A percentile compares a stretch with the other conserved stretches of the same genome.
phyloP scores from a whole-genome alignment of 2,113 vertebrate species.

The Lophius piscatorius region DNA sequence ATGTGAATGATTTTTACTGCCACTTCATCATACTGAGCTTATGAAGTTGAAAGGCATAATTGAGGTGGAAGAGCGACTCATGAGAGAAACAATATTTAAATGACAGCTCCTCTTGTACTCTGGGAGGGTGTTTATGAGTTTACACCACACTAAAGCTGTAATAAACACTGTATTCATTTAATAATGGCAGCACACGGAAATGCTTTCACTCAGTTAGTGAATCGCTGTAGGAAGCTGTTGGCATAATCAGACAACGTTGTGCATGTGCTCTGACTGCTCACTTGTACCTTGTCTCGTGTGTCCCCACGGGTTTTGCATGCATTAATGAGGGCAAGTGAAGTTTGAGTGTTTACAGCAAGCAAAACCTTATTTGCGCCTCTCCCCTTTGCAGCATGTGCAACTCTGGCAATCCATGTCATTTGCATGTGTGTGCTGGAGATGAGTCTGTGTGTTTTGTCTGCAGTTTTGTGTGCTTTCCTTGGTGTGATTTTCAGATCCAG shows the following conservation, averaged over 20 bases:
- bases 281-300: slow-evolving; percentile 21
- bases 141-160: slow-evolving; percentile 96
- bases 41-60: slow-evolving; percentile 99
- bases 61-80: slow-evolving; percentile 98
- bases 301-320: slow-evolving; percentile 17
- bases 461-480: slow-evolving; percentile 78
- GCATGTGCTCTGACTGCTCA: slow-evolving; percentile 1
- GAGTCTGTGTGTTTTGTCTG: slow-evolving; percentile 69
- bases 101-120: slow-evolving; percentile 96
- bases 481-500: slow-evolving; percentile 66
- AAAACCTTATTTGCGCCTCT: slow-evolving; percentile 38
- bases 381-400: slow-evolving; percentile 60
- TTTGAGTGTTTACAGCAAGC: slow-evolving; percentile 45
- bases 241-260: slow-evolving; percentile 44
- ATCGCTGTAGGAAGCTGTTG: slow-evolving; percentile 80
- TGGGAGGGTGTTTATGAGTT: slow-evolving; percentile 97
- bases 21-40: slow-evolving; percentile 98
- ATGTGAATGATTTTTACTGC: slow-evolving; percentile 99
- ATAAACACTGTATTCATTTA: slow-evolving; percentile 96
- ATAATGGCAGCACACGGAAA: slow-evolving; percentile 87
- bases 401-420: slow-evolving; percentile 63
- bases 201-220: slow-evolving; percentile 86
- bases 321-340: slow-evolving; percentile 13
- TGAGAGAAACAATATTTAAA: slow-evolving; percentile 99
- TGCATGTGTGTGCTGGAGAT: slow-evolving; percentile 49